Base-by-base conservation (phyloP, 2,113 vertebrate genomes). In the Aspiorhynchus laticeps region DNA sequence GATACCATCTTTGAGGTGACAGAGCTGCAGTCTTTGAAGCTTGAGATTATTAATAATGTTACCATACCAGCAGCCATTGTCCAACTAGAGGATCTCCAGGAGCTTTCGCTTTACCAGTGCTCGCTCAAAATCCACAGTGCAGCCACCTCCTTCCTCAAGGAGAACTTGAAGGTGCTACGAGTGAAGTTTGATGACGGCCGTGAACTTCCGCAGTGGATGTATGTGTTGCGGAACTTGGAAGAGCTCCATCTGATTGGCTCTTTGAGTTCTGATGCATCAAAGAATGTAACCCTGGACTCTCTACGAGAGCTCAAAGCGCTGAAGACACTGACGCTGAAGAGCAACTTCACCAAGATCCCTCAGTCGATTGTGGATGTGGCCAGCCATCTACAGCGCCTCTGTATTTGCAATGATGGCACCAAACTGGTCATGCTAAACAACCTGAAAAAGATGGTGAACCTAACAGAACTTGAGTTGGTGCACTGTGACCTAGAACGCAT, bases 391-490 rank as follows among this genome's bases (percentile, higher is more conserved):
- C 97, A 97, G 90, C 95, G 96, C 33, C 91, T 99, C 87, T 97
- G 95, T 80, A 88, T 99, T 2, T 95, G 98, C 88, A 99, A 98
- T 0, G 97, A 99, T 0, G 97, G 98, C 92, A 97, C 96, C 41
- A 99, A 98, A 91, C 92, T 99, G 48, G 98, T 99, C 17, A 99
- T 99, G 97, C 95, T 99, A 73, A 99, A 99, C 94, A 99, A 98
- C 86, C 88, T 99, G 89, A 99, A 99, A 92, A 99, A 99, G 92
- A 97, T 99, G 96, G 94, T 94, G 87, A 97, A 98, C 77, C 93
- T 99, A 86, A 96, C 95, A 0, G 97, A 98, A 93, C 92, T 99
- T 80, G 97, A 98, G 84, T 90, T 99, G 17, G 95, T 99, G 80
- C 98, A 97, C 38, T 99, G 98, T 24, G 97, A 99, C 92, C 94